These are phyloP conservation scores for Drosophila nasuta DNA, from an alignment of 1,140 invertebrate species.

Conservation along the genomic window DNA sequence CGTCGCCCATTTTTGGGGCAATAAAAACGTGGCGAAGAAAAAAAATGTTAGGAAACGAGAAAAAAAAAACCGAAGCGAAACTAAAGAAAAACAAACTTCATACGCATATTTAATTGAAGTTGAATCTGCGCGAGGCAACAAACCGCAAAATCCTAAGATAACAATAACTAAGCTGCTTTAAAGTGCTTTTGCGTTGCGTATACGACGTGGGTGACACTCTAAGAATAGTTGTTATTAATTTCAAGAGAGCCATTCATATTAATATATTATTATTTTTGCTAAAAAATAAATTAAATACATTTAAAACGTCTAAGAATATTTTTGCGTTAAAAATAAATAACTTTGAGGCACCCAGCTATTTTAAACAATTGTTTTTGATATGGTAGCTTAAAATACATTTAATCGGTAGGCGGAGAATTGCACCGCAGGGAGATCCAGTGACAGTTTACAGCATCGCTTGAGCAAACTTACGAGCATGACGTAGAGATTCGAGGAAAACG, in stretches of 20 bases:
- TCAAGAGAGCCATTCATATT: too few species aligned
- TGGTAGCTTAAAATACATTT: background rate
- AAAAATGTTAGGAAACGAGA: background rate
- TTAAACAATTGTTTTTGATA: background rate
- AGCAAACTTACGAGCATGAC: constrained; percentile 41
- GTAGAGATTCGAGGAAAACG: constrained; percentile 21
- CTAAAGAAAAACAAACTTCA: constrained; percentile 64
- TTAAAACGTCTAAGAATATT: background rate
- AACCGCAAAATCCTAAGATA: constrained; percentile 34
- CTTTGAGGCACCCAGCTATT: background rate
- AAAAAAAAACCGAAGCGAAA: background rate
- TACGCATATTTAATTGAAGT: constrained; percentile 77
- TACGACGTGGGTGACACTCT: constrained; percentile 13
- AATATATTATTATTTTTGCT: too few species aligned
- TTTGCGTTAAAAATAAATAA: background rate
- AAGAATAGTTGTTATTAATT: background rate
- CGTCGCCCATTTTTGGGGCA: constrained; percentile 58
- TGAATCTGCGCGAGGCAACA: constrained; percentile 34
- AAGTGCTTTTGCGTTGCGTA: background rate
- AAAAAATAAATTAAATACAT: too few species aligned
- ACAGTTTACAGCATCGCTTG: constrained; percentile 62
- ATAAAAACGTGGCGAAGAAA: constrained; percentile 67
- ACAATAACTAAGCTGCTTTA: constrained; percentile 27
- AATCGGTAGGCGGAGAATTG: background rate
- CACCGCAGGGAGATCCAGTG: constrained; percentile 11